Conservation (phyloP, 2,113 vertebrate species). For the Ellobius talpinus region DNA sequence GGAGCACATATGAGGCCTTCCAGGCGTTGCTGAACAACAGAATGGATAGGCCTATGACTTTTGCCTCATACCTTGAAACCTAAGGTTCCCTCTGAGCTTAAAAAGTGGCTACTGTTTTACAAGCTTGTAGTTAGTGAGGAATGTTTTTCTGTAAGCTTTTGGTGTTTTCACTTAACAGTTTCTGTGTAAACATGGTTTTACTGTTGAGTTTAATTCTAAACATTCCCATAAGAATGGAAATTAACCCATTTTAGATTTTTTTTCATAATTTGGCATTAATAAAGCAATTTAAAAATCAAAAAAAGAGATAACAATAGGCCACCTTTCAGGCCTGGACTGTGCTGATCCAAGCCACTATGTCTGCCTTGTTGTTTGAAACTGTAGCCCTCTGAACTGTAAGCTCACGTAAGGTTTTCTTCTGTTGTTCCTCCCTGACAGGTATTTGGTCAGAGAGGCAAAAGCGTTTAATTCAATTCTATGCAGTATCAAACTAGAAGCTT, state of each 20-base stretch:
- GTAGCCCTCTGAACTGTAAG: background rate
- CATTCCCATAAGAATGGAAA: conserved; percentile 4
- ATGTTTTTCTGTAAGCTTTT: conserved; percentile 28
- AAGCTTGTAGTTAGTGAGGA: conserved; percentile 55
- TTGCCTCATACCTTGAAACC: conserved; percentile 73
- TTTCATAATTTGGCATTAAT: background rate
- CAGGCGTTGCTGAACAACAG: conserved; percentile 43
- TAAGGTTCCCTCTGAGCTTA: background rate
- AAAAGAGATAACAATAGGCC: too few relatives aligned
- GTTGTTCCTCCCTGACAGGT: background rate
- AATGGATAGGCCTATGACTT: conserved; percentile 74
- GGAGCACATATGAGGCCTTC: conserved; percentile 54
- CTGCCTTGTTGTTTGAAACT: background rate
- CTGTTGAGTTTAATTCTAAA: background rate
- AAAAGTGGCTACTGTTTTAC: conserved; percentile 26
- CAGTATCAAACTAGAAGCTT: background rate
- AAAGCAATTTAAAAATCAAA: too few relatives aligned
- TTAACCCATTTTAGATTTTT: background rate
- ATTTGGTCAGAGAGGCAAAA: background rate
- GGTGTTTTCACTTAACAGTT: conserved; percentile 51
- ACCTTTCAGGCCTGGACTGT: background rate
- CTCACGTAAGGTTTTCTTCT: background rate
- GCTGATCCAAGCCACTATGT: background rate
- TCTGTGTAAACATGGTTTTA: conserved; percentile 41
- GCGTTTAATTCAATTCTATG: background rate